phyloP scores from a whole-genome alignment of 2,888 invertebrate genomes.

The Hedya salicella region DNA sequence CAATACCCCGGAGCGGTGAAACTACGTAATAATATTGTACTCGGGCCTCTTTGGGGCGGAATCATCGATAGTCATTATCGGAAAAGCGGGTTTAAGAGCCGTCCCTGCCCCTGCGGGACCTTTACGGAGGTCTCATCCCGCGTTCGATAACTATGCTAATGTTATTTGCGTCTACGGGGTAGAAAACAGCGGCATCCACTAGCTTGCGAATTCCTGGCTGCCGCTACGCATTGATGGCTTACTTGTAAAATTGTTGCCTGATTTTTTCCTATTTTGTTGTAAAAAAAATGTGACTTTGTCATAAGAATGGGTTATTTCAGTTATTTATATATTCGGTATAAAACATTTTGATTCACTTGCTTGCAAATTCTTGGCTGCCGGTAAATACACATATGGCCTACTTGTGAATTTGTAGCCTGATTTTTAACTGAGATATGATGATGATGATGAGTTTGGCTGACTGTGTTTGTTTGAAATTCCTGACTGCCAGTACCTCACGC shows the following conservation, averaged over 20 bases:
- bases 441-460: too few relatives aligned
- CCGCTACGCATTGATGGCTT: slow-evolving; percentile 41
- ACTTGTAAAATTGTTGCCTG: too few relatives aligned
- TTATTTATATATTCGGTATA: too few relatives aligned
- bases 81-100: slow-evolving; percentile 83
- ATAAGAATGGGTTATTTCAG: too few relatives aligned
- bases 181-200: slow-evolving; percentile 74
- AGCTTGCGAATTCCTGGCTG: slow-evolving; percentile 65
- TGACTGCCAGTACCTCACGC: too few relatives aligned
- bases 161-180: slow-evolving; percentile 83
- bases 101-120: slow-evolving; percentile 78
- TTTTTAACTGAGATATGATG: too few relatives aligned
- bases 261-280: too few relatives aligned
- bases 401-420: too few relatives aligned
- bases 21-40: slow-evolving; percentile 83
- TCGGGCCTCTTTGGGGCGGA: slow-evolving; percentile 74
- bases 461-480: too few relatives aligned
- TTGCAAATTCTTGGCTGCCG: slow-evolving; percentile 63
- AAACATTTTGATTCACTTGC: slow-evolving; percentile 76
- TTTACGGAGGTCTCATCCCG: slow-evolving; percentile 82
- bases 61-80: slow-evolving; percentile 85
- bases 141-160: slow-evolving; percentile 85
- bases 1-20: slow-evolving; percentile 76
- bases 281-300: too few relatives aligned
- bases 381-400: slow-evolving; percentile 35